Conservation (phyloP, 2,797 vertebrate species). For the Furcifer pardalis region DNA sequence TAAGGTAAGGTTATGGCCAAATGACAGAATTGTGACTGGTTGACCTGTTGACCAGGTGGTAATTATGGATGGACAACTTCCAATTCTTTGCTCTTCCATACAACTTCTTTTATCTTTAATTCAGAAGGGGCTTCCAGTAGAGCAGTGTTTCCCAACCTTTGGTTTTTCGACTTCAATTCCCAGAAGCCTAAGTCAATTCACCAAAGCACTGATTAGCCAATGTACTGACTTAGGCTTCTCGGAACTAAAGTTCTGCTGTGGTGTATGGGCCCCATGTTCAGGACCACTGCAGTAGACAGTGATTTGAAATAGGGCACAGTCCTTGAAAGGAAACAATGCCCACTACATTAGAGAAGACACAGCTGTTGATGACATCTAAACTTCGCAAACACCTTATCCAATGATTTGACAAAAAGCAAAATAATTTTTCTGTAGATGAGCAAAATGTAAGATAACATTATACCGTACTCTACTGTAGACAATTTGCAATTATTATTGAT, state of each 20-base stretch:
- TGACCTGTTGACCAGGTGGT: no score
- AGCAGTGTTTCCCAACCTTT: no score
- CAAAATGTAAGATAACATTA: slow-evolving; percentile 19
- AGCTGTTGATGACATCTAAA: neutral
- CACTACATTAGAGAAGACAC: neutral
- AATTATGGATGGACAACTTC: neutral
- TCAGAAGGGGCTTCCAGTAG: neutral
- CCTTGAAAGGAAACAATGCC: neutral
- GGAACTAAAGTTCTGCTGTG: no score
- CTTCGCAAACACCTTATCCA: slow-evolving; percentile 24
- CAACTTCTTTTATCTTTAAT: neutral
- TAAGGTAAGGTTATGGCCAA: neutral
- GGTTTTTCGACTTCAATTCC: no score
- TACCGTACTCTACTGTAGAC: slow-evolving; percentile 42
- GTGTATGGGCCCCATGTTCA: no score
- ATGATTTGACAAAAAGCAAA: slow-evolving; percentile 42
- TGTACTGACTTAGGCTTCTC: no score
- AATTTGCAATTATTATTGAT: slow-evolving; percentile 57
- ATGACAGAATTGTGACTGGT: neutral
- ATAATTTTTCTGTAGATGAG: slow-evolving; percentile 26
- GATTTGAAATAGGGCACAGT: neutral
- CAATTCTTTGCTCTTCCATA: neutral
- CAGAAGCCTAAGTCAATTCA: no score
- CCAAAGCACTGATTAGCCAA: no score
- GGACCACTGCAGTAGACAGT: neutral